phyloP scores from a whole-genome alignment of 2,113 vertebrate genomes.

The Passer domesticus region DNA sequence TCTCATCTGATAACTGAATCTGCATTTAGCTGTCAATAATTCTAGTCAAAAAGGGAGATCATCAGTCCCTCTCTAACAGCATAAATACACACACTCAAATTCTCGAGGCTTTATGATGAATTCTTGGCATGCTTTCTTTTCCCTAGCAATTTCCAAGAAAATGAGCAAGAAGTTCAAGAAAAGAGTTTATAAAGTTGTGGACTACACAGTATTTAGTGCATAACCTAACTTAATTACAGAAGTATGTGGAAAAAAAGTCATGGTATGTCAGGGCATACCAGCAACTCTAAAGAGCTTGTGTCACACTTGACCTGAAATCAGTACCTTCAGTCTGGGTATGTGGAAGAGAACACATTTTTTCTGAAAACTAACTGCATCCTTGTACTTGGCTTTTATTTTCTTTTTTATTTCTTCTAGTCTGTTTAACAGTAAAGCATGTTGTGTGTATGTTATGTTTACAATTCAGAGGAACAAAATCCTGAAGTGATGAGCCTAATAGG shows the following conservation, averaged over 20 bases:
- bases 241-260: background rate
- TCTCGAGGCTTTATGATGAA: background rate
- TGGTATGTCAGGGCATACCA: background rate
- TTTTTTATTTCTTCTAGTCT: background rate
- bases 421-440: background rate
- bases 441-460: background rate
- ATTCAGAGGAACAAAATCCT: background rate
- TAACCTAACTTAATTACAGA: background rate
- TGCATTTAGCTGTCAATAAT: background rate
- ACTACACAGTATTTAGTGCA: background rate
- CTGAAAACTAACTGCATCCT: background rate
- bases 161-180: background rate
- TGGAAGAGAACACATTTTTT: background rate
- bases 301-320: background rate
- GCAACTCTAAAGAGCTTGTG: background rate
- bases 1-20: background rate
- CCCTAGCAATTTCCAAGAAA: background rate
- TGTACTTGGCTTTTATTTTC: background rate
- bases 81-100: background rate
- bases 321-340: background rate
- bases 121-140: background rate
- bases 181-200: background rate
- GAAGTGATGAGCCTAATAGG: background rate
- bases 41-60: background rate
- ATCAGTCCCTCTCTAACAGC: background rate